Evolutionary conservation across 2,888 invertebrate genomes (phyloP), one percentile per base, ranked within the genome.

Genomic region (Rhamphomyia laevipes): DNA sequence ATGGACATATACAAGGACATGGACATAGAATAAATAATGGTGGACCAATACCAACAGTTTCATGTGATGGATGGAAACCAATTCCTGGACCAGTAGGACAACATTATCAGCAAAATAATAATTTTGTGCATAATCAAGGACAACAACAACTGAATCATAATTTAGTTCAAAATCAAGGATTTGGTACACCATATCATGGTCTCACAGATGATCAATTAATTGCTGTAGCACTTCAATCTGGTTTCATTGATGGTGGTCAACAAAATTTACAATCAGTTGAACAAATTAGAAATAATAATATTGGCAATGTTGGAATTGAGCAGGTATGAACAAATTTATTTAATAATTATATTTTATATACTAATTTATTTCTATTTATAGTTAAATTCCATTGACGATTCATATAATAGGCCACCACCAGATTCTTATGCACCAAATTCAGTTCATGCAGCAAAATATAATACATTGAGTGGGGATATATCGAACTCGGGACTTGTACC

Each of bases 41-140:
- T 11, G 64, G 66, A 1, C 68, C 66, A 1, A 65, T 66, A 1
- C 68, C 66, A 1, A 65, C 67, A 0, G 65, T 68, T 2, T 57
- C 58, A 46, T 88, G 88, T 60, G 89, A 89, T 57, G 89, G 89
- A 23, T 89, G 89, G 89, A 85, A 82, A 62, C 89, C 89, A 17
- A 88, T 89, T 51, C 81, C 86, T 10, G 86, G 86, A 1, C 77
- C 83, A 1, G 64, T 58, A 6, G 68, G 67, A 0, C 51, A 50
- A 44, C 53, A 62, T 23, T 61, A 3, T 7, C n/a, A 35, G 5
- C n/a, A 13, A n/a, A 58, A 66, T 33, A 58, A 66, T 33, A 11
- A 33, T 9, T 33, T 33, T 11, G 12, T 33, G 4, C 35, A 35
- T 4, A n/a, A 13, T 35, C 35, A 35, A 35, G n/a, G 7, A 9